Evolutionary conservation across 2,888 invertebrate genomes (phyloP).

Genomic region (Agrotis ipsilon): DNA sequence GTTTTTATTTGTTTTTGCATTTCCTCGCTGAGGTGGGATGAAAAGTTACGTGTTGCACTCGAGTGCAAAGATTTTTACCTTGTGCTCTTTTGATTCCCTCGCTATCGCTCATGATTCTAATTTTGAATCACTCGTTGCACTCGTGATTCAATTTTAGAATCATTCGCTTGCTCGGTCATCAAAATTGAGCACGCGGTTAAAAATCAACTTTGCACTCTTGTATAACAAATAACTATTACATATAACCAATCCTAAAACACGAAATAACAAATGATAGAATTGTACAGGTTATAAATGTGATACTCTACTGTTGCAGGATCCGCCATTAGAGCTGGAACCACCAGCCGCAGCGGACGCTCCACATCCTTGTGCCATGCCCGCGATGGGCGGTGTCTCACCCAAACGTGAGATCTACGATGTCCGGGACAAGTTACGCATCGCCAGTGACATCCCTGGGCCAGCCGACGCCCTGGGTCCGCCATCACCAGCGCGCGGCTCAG

Average conservation of each 20-base stretch:
- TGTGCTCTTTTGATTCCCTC: too few species aligned
- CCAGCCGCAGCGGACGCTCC: slow-evolving; percentile 85
- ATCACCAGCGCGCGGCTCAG: slow-evolving; percentile 93
- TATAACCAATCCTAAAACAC: background rate
- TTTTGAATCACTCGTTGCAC: too few species aligned
- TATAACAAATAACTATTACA: too few species aligned
- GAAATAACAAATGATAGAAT: background rate
- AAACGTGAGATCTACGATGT: slow-evolving; percentile 85
- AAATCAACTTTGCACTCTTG: too few species aligned
- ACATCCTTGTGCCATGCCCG: slow-evolving; percentile 83
- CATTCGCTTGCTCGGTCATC: too few species aligned
- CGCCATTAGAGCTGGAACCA: slow-evolving; percentile 83
- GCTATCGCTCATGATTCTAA: too few species aligned
- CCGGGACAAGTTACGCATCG: slow-evolving; percentile 82
- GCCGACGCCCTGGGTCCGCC: slow-evolving; percentile 91
- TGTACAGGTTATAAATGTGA: background rate
- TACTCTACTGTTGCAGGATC: slow-evolving; percentile 76
- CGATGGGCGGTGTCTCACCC: slow-evolving; percentile 87
- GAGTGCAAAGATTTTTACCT: too few species aligned
- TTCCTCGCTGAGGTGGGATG: too few species aligned
- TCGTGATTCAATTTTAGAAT: too few species aligned
- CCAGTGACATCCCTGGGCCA: slow-evolving; percentile 80
- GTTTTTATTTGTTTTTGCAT: too few species aligned
- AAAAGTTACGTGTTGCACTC: too few species aligned
- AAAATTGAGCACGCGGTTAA: too few species aligned